Percentiles rank a stretch among this genome's conserved stretches.
phyloP scores from a whole-genome alignment of 2,113 vertebrate genomes.

The Verasper variegatus region DNA sequence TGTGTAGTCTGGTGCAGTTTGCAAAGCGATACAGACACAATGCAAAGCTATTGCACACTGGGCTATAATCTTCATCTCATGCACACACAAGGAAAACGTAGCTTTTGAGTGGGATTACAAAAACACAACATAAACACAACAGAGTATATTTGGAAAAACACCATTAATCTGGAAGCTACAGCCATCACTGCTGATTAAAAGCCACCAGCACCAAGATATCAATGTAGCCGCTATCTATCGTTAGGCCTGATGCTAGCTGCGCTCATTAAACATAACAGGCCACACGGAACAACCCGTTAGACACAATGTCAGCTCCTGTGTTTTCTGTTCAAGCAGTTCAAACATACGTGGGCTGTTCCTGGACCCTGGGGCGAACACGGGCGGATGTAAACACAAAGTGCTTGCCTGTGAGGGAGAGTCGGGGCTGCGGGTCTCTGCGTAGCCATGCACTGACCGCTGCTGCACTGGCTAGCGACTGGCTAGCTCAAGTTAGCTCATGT shows the following conservation, averaged over 20 bases:
- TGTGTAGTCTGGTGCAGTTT: no score
- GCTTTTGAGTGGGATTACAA: not conserved
- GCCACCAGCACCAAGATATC: no score
- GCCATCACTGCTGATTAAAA: no score
- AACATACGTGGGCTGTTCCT: not conserved
- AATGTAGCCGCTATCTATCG: not conserved
- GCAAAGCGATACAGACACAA: no score
- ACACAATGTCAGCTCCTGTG: not conserved
- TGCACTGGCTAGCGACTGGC: slow-evolving; percentile 49
- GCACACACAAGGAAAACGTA: not conserved
- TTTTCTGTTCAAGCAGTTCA: not conserved
- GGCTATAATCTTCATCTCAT: not conserved
- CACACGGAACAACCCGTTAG: not conserved
- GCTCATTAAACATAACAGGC: slow-evolving; percentile 31
- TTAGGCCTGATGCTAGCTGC: slow-evolving; percentile 6
- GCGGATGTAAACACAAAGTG: slow-evolving; percentile 47
- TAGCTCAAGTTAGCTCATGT: slow-evolving; percentile 40
- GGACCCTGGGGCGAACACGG: not conserved
- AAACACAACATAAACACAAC: not conserved
- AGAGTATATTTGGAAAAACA: not conserved
- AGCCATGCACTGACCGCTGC: slow-evolving; percentile 58
- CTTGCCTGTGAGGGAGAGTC: slow-evolving; percentile 65
- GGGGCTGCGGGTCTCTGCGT: slow-evolving; percentile 47
- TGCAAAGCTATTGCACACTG: no score
- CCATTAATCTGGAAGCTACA: not conserved